Evolutionary conservation across 2,888 invertebrate genomes (phyloP).

Genomic region (Nomada flava): DNA sequence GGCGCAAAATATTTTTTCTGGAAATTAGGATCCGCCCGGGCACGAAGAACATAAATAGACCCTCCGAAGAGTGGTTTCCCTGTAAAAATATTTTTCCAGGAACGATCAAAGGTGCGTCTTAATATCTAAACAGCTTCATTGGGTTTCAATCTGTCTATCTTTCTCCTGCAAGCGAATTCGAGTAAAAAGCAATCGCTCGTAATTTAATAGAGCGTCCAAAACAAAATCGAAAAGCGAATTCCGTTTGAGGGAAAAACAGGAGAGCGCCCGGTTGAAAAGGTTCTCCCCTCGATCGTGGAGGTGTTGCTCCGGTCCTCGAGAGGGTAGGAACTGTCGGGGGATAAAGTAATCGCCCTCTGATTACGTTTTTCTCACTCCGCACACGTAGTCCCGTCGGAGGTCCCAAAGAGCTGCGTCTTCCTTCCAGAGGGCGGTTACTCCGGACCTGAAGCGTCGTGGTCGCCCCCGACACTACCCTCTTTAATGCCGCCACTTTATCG

Average conservation of each 20-base stretch:
- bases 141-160: not conserved
- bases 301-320: slow-evolving; percentile 6
- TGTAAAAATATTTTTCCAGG: not conserved
- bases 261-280: not conserved
- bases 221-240: no score
- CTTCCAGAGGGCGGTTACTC: not conserved
- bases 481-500: slow-evolving; percentile 48
- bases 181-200: not conserved
- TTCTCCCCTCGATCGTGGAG: slow-evolving; percentile 34
- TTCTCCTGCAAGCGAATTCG: not conserved
- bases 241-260: not conserved
- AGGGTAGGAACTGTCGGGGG: slow-evolving; percentile 16
- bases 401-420: not conserved
- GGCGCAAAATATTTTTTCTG: slow-evolving; percentile 25
- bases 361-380: slow-evolving; percentile 26
- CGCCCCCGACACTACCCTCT: slow-evolving; percentile 10
- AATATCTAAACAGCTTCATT: not conserved
- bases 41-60: not conserved
- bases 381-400: not conserved
- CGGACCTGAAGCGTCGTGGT: slow-evolving; percentile 19
- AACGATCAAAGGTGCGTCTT: not conserved
- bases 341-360: slow-evolving; percentile 46
- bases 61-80: not conserved
- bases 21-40: slow-evolving; percentile 8
- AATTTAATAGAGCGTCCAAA: not conserved